Percentiles rank a stretch among this genome's conserved stretches.
Evolutionary conservation across 2,797 vertebrate species (phyloP).

Genomic region (Paramormyrops hopkinsi): DNA sequence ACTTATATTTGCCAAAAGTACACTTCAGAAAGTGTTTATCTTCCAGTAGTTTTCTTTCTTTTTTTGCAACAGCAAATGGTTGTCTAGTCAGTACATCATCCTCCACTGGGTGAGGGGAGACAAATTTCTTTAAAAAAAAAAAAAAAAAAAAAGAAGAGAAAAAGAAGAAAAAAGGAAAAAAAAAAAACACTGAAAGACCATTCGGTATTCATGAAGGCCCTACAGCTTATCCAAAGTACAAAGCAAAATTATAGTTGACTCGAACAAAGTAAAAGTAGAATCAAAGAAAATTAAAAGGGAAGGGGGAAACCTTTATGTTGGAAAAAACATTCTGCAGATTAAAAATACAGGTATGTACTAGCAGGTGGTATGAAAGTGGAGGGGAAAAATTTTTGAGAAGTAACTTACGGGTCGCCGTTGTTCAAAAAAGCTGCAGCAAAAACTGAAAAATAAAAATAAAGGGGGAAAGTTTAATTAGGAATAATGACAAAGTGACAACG

Average conservation of each 20-base stretch:
- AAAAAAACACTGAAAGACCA: background rate
- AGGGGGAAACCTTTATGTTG: background rate
- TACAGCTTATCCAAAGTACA: conserved; percentile 11
- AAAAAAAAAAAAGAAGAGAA: background rate
- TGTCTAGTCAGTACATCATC: background rate
- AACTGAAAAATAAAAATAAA: conserved; percentile 29
- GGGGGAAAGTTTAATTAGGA: conserved; percentile 14
- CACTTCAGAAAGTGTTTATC: background rate
- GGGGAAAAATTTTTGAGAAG: conserved; percentile 12
- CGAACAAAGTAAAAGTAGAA: background rate
- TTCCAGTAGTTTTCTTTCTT: background rate
- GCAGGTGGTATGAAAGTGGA: conserved; percentile 8
- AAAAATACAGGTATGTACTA: conserved; percentile 12
- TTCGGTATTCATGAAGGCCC: background rate
- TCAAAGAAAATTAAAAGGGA: conserved; percentile 1
- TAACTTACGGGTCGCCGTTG: conserved; percentile 26
- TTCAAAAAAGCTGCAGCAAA: conserved; percentile 28
- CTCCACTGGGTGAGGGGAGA: background rate
- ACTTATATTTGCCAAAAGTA: background rate
- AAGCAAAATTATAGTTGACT: conserved; percentile 11
- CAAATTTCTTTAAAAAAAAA: background rate
- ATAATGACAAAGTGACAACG: conserved; percentile 12
- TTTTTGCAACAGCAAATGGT: background rate
- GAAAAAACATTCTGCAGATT: conserved; percentile 15
- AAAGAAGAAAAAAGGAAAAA: background rate